phyloP scores from a whole-genome alignment of 1,140 invertebrate species.

The Lepidurus packardi region DNA sequence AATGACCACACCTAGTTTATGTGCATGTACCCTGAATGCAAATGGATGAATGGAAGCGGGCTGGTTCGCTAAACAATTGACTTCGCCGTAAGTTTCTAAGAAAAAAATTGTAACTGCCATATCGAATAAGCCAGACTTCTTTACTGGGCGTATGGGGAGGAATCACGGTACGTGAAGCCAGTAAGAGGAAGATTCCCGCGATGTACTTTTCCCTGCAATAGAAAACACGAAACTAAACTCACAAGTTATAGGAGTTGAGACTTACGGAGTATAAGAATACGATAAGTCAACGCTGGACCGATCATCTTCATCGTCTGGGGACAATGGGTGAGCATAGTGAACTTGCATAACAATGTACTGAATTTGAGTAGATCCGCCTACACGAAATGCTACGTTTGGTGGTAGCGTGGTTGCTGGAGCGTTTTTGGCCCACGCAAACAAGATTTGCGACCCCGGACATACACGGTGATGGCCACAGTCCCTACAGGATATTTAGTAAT shows the following conservation, averaged over 20 bases:
- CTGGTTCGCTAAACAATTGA: slow-evolving; percentile 42
- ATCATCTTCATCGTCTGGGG: slow-evolving; percentile 39
- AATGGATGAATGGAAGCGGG: slow-evolving; percentile 48
- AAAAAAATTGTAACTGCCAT: slow-evolving; percentile 23
- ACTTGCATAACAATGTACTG: slow-evolving; percentile 54
- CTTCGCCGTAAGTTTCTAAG: slow-evolving; percentile 44
- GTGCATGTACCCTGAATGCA: slow-evolving; percentile 56
- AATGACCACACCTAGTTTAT: slow-evolving; percentile 50
- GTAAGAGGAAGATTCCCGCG: slow-evolving; percentile 46
- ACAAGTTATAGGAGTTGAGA: background rate
- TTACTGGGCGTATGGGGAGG: slow-evolving; percentile 44
- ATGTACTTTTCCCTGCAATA: slow-evolving; percentile 44
- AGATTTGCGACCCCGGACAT: slow-evolving; percentile 45
- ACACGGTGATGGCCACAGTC: slow-evolving; percentile 45
- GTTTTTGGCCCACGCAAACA: slow-evolving; percentile 62
- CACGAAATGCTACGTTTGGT: slow-evolving; percentile 51
- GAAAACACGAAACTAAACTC: slow-evolving; percentile 26
- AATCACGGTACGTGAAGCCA: slow-evolving; percentile 39
- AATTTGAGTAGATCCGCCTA: slow-evolving; percentile 48
- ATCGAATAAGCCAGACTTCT: slow-evolving; percentile 28
- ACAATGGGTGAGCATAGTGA: slow-evolving; percentile 43
- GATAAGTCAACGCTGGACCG: slow-evolving; percentile 40
- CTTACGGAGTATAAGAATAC: background rate
- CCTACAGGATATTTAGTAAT: slow-evolving; percentile 39
- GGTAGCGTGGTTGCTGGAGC: slow-evolving; percentile 55